Evolutionary conservation across 2,797 vertebrate genomes (phyloP).

Genomic region (Garrulus glandarius): DNA sequence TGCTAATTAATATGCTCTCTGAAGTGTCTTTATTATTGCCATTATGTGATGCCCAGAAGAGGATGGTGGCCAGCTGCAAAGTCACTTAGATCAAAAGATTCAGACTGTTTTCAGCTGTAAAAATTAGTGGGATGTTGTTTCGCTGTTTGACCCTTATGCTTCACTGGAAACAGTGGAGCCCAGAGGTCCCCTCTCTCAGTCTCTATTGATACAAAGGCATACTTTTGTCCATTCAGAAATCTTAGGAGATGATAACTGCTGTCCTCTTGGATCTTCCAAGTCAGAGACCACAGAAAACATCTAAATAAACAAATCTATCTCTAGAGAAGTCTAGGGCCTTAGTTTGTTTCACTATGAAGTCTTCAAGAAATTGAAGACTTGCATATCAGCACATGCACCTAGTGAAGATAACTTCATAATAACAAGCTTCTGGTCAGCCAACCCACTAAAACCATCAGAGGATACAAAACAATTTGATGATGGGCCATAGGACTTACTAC

Average conservation of each 20-base stretch:
- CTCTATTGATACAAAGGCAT: neutral
- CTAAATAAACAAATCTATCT: neutral
- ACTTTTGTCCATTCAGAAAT: neutral
- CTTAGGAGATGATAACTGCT: neutral
- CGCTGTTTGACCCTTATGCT: neutral
- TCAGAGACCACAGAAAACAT: neutral
- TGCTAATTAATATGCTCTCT: neutral
- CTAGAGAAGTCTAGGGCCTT: neutral
- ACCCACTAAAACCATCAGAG: neutral
- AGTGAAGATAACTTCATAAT: neutral
- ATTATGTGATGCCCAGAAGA: neutral
- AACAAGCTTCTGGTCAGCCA: neutral
- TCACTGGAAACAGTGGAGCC: neutral
- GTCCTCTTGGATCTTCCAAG: neutral
- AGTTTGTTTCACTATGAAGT: neutral
- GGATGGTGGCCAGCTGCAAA: neutral
- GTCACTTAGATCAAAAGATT: neutral
- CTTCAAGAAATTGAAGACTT: neutral
- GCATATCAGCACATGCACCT: neutral
- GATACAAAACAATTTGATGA: neutral
- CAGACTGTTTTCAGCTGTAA: neutral
- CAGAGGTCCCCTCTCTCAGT: neutral
- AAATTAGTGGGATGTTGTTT: neutral
- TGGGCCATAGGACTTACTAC: neutral
- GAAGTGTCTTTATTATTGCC: neutral